Conservation (phyloP, 2,888 invertebrate genomes). For the Ennomos fuscantarius region DNA sequence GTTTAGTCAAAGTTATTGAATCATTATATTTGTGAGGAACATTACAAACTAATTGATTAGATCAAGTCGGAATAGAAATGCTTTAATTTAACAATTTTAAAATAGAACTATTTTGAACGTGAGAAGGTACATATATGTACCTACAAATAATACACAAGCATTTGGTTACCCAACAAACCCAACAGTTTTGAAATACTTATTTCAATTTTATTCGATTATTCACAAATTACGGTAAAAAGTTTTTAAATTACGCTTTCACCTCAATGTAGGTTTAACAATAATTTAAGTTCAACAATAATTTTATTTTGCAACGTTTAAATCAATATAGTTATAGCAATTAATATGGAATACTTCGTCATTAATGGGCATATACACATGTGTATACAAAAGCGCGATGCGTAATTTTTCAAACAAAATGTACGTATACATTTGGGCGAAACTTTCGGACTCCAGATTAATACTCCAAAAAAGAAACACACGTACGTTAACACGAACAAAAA, state of each 20-base stretch:
- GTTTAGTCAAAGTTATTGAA: too few species aligned
- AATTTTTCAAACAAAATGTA: too few species aligned
- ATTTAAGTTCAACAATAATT: neutral
- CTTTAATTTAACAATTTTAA: too few species aligned
- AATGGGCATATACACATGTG: neutral
- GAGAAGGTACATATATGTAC: too few species aligned
- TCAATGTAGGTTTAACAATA: neutral
- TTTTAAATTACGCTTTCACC: neutral
- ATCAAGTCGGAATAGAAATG: too few species aligned
- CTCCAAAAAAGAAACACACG: constrained; percentile 14
- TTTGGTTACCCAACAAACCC: too few species aligned
- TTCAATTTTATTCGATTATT: neutral
- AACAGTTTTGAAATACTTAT: too few species aligned
- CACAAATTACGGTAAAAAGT: neutral
- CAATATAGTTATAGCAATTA: neutral
- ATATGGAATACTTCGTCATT: neutral
- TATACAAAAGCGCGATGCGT: neutral
- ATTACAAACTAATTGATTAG: too few species aligned
- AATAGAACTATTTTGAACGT: too few species aligned
- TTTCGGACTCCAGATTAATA: constrained; percentile 4
- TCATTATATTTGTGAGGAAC: too few species aligned
- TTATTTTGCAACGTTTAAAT: neutral
- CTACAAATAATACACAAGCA: too few species aligned
- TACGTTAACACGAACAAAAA: constrained; percentile 20
- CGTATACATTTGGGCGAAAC: too few species aligned